Base-by-base conservation (phyloP, 1,140 invertebrate genomes). In the Mycetomoellerius zeteki region DNA sequence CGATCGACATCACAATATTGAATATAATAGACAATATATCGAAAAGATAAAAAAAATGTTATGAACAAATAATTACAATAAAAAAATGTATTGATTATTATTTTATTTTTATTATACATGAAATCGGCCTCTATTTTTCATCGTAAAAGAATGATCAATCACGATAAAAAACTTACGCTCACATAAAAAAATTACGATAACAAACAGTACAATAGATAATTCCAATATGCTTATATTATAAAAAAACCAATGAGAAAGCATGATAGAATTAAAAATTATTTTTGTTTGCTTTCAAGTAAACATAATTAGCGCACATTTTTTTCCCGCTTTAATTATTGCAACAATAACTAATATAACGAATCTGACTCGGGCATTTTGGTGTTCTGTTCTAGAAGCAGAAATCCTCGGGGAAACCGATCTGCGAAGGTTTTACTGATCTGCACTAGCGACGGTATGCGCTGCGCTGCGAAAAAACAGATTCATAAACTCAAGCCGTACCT, bases 351-450 rank as follows among this genome's bases (percentile, higher is more conserved):
- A 85, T 47, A n/a, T 85, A 58, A 64, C 67, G 73, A 88, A 86
- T 88, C 86, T 90, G 56, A 90, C 60, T 62, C 85, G 85, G 88
- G 89, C 47, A 87, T 89, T 91, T 91, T 91, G 76, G 21, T 87
- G 82, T 94, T 94, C 89, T 94, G 91, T 95, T 95, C 90, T 92
- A 95, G 94, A 94, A 94, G 92, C 94, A 95, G 90, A 94, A 94
- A 93, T 94, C 94, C 86, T 94, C 94, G 75, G 94, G 93, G 86
- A 95, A 95, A 93, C 92, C 94, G 80, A 95, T 95, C 90, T 95
- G 94, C 87, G 94, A 94, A 85, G 94, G 94, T 92, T 95, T 95
- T 91, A 95, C 94, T 80, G 94, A 95, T 93, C 92, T 95, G 80
- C 94, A 94, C 86, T 95, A 94, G 84, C 90, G 90, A 73, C 85